phyloP scores from a whole-genome alignment of 2,888 invertebrate genomes.

The Marronus borbonicus region DNA sequence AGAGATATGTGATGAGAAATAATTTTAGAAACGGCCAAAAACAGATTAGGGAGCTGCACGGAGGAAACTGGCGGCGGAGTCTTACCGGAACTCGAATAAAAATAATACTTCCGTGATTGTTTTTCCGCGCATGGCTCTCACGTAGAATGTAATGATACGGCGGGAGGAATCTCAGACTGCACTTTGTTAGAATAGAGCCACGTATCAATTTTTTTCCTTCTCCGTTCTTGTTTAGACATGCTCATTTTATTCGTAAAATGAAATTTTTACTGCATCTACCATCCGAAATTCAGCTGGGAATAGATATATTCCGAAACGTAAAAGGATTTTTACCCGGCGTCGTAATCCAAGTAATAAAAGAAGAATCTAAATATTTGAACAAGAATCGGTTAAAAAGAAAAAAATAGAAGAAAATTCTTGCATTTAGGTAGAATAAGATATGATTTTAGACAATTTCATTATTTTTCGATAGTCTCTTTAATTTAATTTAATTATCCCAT shows the following conservation, averaged over 20 bases:
- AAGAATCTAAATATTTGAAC: no score
- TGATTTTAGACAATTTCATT: no score
- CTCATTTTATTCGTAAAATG: neutral
- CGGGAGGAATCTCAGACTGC: conserved; percentile 6
- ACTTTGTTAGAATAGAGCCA: neutral
- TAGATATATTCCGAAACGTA: no score
- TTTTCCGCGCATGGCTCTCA: neutral
- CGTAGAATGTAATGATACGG: neutral
- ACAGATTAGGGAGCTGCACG: conserved; percentile 13
- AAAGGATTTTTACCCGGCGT: no score
- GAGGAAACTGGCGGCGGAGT: neutral
- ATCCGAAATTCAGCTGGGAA: no score
- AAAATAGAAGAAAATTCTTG: no score
- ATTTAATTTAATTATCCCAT: no score
- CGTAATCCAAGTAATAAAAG: no score
- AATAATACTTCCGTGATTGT: conserved; percentile 15
- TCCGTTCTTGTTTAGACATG: neutral
- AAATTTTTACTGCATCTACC: no score
- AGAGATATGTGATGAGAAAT: conserved; percentile 37
- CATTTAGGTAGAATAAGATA: no score
- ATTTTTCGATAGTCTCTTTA: no score
- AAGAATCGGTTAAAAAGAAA: no score
- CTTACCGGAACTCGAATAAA: neutral
- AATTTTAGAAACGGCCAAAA: conserved; percentile 21
- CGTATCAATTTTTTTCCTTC: neutral